Evolutionary conservation across 23 tunicate genomes (phyloP).

Genomic region (Oikopleura dioica): DNA sequence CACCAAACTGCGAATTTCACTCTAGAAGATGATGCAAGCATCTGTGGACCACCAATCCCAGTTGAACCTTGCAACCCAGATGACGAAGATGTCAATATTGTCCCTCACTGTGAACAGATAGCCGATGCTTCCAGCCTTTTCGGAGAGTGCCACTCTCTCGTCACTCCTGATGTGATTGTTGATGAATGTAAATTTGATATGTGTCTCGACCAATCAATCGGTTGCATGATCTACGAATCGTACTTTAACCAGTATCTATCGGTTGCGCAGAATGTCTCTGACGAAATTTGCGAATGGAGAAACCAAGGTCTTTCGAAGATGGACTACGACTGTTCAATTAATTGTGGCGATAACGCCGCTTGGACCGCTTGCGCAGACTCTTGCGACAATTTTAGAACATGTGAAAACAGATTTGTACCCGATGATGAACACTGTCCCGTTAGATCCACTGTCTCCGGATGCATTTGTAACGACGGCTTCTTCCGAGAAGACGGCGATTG

Average conservation of each 20-base stretch:
- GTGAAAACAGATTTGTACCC: constrained; percentile 2
- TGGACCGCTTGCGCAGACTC: constrained; percentile 12
- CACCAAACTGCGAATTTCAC: too few species aligned
- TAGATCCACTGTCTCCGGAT: neutral
- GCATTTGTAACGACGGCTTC: constrained; percentile 11
- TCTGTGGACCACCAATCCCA: too few species aligned
- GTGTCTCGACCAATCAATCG: too few species aligned
- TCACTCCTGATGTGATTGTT: constrained; percentile 3
- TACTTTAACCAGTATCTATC: neutral
- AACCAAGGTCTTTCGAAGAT: constrained; percentile 15
- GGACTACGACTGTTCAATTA: neutral
- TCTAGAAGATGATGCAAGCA: too few species aligned
- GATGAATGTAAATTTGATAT: neutral
- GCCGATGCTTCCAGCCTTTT: neutral
- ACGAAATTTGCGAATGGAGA: too few species aligned
- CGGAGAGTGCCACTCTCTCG: constrained; percentile 7
- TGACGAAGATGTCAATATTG: constrained; percentile 1
- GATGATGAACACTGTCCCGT: too few species aligned
- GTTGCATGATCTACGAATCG: neutral
- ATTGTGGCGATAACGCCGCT: constrained; percentile 10
- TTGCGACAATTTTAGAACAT: constrained; percentile 14
- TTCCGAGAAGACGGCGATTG: constrained; percentile 14
- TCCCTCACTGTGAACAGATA: neutral
- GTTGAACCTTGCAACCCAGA: neutral
- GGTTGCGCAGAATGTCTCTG: too few species aligned